Evolutionary conservation across 2,113 vertebrate genomes (phyloP).

Genomic region (Mobula hypostoma): DNA sequence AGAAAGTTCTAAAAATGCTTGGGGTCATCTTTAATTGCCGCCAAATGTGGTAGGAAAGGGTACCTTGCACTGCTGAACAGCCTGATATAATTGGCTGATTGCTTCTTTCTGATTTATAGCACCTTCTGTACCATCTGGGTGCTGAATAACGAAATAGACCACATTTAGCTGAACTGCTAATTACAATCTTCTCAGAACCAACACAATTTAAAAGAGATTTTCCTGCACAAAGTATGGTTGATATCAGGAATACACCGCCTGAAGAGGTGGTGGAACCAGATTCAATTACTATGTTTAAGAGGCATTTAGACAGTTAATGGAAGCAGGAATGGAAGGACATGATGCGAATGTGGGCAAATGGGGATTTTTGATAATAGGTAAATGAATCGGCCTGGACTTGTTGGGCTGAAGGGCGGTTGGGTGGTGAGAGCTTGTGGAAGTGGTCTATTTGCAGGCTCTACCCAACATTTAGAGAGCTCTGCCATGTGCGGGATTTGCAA

Average conservation of each 20-base stretch:
- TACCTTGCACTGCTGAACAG: neutral
- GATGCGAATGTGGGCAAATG: too few relatives aligned
- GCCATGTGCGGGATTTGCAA: neutral
- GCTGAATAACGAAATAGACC: slow-evolving; percentile 4
- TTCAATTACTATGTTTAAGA: too few relatives aligned
- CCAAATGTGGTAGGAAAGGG: neutral
- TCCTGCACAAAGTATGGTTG: too few relatives aligned
- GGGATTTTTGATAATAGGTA: too few relatives aligned
- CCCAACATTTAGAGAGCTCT: neutral
- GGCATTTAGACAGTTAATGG: too few relatives aligned
- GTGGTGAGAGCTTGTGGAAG: neutral
- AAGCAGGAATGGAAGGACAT: too few relatives aligned
- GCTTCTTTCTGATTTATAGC: neutral
- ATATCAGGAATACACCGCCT: too few relatives aligned
- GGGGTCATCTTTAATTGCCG: neutral
- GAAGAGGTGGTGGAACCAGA: too few relatives aligned
- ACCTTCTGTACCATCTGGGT: neutral
- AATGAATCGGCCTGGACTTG: too few relatives aligned
- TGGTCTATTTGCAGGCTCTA: neutral
- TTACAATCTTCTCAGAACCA: neutral
- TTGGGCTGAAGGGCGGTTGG: neutral
- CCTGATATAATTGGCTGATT: neutral
- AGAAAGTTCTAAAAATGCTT: neutral
- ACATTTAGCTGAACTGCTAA: neutral
- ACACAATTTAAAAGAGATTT: neutral